A percentile compares a stretch with the other conserved stretches of the same genome.
Evolutionary conservation across 2,797 vertebrate genomes (phyloP).

Genomic region (Catostomus latipinnis): DNA sequence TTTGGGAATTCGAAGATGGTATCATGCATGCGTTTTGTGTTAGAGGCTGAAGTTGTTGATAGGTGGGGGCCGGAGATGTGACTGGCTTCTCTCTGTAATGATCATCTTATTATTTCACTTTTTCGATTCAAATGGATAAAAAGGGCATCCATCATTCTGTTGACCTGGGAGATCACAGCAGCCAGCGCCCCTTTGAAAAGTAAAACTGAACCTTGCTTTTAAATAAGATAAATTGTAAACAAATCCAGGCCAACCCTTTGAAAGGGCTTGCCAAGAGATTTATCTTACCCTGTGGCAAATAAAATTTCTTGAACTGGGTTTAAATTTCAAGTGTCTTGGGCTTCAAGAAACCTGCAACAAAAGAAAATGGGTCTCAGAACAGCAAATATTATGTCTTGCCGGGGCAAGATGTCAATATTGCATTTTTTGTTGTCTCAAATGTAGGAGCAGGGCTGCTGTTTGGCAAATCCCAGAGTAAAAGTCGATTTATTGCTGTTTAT

Average conservation of each 20-base stretch:
- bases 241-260: conserved; percentile 86
- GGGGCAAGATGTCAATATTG: conserved; percentile 85
- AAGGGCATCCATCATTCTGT: conserved; percentile 74
- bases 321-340: conserved; percentile 88
- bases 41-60: conserved; percentile 65
- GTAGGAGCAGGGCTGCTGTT: conserved; percentile 72
- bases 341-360: conserved; percentile 84
- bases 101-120: conserved; percentile 73
- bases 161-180: conserved; percentile 79
- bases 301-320: conserved; percentile 86
- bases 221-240: conserved; percentile 89
- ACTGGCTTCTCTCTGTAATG: conserved; percentile 69
- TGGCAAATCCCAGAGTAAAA: conserved; percentile 79
- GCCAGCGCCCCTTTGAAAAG: conserved; percentile 81
- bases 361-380: conserved; percentile 82
- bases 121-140: conserved; percentile 71
- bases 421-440: conserved; percentile 83
- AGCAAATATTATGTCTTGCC: conserved; percentile 84
- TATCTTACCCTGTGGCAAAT: conserved; percentile 86
- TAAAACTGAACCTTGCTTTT: conserved; percentile 84
- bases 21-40: conserved; percentile 70
- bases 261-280: conserved; percentile 85
- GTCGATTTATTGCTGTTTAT: conserved; percentile 75
- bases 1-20: conserved; percentile 51
- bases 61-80: conserved; percentile 62